These are phyloP conservation scores for Orientallactaga bullata DNA, from an alignment of 2,113 vertebrate genomes.

Conservation along the genomic window DNA sequence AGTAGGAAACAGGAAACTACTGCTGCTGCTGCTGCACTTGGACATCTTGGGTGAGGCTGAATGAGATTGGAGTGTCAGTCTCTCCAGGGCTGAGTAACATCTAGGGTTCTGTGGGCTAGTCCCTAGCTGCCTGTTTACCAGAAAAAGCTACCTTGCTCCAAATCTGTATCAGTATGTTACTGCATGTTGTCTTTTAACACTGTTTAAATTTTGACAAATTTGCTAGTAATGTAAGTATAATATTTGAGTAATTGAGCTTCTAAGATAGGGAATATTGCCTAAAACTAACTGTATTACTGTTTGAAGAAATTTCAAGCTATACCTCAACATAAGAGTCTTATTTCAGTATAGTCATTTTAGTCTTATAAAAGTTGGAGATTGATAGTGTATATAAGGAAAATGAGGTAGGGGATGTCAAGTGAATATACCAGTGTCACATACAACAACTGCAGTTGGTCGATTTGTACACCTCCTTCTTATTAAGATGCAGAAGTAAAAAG, in stretches of 20 bases:
- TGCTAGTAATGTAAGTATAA: background rate
- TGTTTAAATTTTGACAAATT: constrained; percentile 27
- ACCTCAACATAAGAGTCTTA: constrained; percentile 6
- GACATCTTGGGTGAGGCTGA: too few species aligned
- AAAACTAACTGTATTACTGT: background rate
- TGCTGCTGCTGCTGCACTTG: too few species aligned
- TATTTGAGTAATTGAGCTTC: constrained; percentile 4
- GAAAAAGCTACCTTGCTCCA: too few species aligned
- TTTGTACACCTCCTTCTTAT: constrained; percentile 20
- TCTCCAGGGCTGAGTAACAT: too few species aligned
- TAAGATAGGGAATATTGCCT: constrained; percentile 4
- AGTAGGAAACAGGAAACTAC: too few species aligned
- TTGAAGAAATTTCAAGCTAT: constrained; percentile 25
- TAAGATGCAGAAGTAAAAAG: constrained; percentile 7
- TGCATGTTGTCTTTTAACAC: constrained; percentile 31
- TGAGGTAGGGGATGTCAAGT: constrained; percentile 45
- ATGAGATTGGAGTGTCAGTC: too few species aligned
- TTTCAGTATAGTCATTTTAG: constrained; percentile 25
- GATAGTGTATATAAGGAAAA: constrained; percentile 30
- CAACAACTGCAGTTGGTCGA: constrained; percentile 29
- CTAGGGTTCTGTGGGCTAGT: too few species aligned
- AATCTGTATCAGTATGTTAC: background rate
- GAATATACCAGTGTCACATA: background rate
- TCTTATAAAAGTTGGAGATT: constrained; percentile 24
- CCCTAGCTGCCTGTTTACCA: too few species aligned